Percentiles rank a stretch among this genome's conserved stretches.
phyloP scores from a whole-genome alignment of 64 coral and sea anemone species.

The Montipora capricornis region DNA sequence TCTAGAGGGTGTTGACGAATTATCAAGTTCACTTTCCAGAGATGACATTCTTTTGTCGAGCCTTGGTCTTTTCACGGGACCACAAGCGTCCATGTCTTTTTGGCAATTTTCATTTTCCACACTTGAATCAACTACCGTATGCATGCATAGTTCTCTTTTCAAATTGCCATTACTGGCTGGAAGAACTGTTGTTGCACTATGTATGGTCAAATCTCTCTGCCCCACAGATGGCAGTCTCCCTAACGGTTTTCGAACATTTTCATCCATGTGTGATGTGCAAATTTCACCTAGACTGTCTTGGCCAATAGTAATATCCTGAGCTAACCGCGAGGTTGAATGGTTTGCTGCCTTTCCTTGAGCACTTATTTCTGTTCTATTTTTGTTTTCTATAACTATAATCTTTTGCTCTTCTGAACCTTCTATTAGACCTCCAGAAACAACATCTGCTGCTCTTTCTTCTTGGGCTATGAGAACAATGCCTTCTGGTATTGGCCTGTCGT shows the following conservation, averaged over 20 bases:
- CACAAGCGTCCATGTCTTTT: constrained; percentile 33
- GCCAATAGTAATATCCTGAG: neutral
- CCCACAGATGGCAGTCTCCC: neutral
- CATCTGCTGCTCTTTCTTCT: constrained; percentile 90
- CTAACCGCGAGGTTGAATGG: neutral
- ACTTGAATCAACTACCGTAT: constrained; percentile 5
- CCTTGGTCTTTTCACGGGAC: constrained; percentile 66
- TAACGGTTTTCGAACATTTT: neutral
- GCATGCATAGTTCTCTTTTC: constrained; percentile 38
- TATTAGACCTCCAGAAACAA: constrained; percentile 73
- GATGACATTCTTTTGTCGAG: constrained; percentile 58
- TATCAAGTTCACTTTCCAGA: constrained; percentile 59
- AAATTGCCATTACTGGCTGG: constrained; percentile 18
- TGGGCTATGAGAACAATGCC: constrained; percentile 87
- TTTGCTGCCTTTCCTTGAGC: constrained; percentile 22
- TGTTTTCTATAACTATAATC: constrained; percentile 92
- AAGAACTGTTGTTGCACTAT: neutral
- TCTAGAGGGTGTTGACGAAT: constrained; percentile 31
- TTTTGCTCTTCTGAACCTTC: constrained; percentile 72
- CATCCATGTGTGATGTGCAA: neutral
- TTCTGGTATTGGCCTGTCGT: constrained; percentile 15
- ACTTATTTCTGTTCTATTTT: constrained; percentile 56
- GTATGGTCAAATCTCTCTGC: neutral
- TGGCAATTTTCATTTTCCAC: constrained; percentile 46
- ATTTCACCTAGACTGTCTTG: neutral